Conservation (phyloP, 2,113 vertebrate genomes). For the Ceyx margarethae region DNA sequence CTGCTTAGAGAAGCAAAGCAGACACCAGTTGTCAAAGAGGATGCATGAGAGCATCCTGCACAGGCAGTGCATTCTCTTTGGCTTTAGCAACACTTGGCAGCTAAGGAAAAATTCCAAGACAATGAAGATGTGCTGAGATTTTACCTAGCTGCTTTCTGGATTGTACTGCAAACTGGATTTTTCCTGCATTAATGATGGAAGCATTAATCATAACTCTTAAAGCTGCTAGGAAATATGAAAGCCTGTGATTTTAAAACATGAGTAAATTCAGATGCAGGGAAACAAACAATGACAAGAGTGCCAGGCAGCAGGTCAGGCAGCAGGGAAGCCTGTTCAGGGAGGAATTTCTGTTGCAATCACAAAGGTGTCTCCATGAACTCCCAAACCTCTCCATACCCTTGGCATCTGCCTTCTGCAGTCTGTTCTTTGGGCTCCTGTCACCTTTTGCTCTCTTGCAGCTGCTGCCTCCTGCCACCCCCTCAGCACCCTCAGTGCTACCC, state of each 20-base stretch:
- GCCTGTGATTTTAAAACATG: background rate
- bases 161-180: background rate
- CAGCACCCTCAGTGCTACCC: rapidly evolving
- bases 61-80: background rate
- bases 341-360: background rate
- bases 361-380: background rate
- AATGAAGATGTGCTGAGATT: background rate
- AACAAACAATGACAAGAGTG: background rate
- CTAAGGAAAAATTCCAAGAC: background rate
- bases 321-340: background rate
- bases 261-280: background rate
- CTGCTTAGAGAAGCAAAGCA: background rate
- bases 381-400: rapidly evolving
- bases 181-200: background rate
- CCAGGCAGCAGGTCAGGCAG: background rate
- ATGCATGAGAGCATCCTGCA: background rate
- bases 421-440: background rate
- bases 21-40: background rate
- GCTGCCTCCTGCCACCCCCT: background rate
- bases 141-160: background rate
- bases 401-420: background rate
- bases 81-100: background rate
- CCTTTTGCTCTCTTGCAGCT: background rate
- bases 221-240: background rate
- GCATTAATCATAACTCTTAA: background rate